A percentile compares a stretch with the other conserved stretches of the same genome.
Evolutionary conservation across 2,888 invertebrate species (phyloP).

Genomic region (Fissipunctia ypsillon): DNA sequence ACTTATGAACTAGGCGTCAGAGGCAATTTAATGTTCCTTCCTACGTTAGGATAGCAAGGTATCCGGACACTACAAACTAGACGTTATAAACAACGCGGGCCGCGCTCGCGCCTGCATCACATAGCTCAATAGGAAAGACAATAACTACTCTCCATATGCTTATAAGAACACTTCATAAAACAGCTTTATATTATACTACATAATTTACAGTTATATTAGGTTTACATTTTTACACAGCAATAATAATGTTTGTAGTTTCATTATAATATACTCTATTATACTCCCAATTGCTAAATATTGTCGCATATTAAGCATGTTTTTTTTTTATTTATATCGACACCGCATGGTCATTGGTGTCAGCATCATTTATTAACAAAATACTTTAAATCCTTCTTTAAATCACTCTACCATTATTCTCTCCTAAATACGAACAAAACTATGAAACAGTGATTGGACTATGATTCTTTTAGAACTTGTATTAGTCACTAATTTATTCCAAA

Average conservation of each 20-base stretch:
- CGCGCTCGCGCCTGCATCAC: conserved; percentile 66
- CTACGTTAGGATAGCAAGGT: conserved; percentile 47
- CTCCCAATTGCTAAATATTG: conserved; percentile 90
- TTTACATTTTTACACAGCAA: conserved; percentile 90
- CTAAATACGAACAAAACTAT: conserved; percentile 71
- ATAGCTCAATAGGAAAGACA: conserved; percentile 73
- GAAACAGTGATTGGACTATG: conserved; percentile 73
- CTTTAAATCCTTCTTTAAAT: conserved; percentile 72
- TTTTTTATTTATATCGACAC: conserved; percentile 75
- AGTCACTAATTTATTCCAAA: conserved; percentile 79
- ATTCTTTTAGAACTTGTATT: conserved; percentile 79
- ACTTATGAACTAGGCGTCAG: conserved; percentile 69
- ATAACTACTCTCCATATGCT: conserved; percentile 83
- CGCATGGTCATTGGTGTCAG: conserved; percentile 81
- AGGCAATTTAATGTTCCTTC: conserved; percentile 64
- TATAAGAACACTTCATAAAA: conserved; percentile 90
- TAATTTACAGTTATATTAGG: conserved; percentile 89
- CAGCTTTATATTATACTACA: conserved; percentile 90
- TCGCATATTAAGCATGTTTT: conserved; percentile 88
- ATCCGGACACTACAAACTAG: conserved; percentile 64
- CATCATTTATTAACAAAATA: conserved; percentile 80
- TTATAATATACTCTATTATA: conserved; percentile 88
- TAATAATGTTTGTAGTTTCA: conserved; percentile 89
- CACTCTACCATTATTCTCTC: conserved; percentile 63
- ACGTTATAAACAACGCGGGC: conserved; percentile 61